phyloP scores from a whole-genome alignment of 1,140 invertebrate genomes.

The Lasaia peninsularis region DNA sequence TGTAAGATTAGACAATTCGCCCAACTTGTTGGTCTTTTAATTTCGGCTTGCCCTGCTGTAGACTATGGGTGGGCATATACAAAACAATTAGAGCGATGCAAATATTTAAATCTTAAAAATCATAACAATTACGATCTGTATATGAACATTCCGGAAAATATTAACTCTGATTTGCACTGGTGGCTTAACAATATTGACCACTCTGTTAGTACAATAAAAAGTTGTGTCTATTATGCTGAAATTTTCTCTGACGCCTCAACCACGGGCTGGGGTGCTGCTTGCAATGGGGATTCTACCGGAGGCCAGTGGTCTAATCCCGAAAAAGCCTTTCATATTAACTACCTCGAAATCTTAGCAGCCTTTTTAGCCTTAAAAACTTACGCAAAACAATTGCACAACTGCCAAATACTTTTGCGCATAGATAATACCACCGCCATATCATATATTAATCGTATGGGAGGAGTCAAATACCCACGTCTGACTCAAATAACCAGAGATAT shows the following conservation, averaged over 20 bases:
- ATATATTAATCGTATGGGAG: background rate
- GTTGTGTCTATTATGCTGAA: background rate
- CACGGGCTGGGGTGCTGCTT: constrained; percentile 8
- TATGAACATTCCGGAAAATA: constrained; percentile 10
- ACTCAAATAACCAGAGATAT: background rate
- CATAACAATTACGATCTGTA: constrained; percentile 8
- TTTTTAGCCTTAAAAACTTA: background rate
- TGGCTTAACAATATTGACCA: background rate
- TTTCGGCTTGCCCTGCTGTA: constrained; percentile 15
- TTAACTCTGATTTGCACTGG: background rate
- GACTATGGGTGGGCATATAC: constrained; percentile 19
- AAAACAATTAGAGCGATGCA: constrained; percentile 15
- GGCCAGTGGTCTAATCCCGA: constrained; percentile 1
- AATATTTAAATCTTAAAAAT: constrained; percentile 17
- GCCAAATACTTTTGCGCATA: background rate
- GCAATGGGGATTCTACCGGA: background rate
- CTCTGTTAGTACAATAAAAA: constrained; percentile 6
- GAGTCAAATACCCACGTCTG: background rate
- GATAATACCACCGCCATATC: background rate
- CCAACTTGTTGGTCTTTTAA: constrained; percentile 10
- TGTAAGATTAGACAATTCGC: constrained; percentile 17
- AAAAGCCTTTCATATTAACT: background rate
- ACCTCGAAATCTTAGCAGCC: background rate
- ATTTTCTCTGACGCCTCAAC: constrained; percentile 19
- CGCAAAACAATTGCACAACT: background rate